phyloP scores from a whole-genome alignment of 1,140 invertebrate species.

The Aphidius gifuensis region DNA sequence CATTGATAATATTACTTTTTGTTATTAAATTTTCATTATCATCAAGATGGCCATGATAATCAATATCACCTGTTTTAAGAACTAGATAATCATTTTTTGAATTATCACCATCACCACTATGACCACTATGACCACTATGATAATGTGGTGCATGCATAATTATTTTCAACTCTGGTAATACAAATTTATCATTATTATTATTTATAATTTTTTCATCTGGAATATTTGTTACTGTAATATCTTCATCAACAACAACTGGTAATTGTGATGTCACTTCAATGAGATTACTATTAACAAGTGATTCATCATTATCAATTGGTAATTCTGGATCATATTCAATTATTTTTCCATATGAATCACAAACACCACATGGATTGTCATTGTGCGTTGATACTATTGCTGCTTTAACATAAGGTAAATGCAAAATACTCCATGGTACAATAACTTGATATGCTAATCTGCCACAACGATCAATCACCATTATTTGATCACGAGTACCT shows the following conservation, averaged over 20 bases:
- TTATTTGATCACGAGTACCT: conserved; percentile 41
- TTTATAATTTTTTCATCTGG: conserved; percentile 16
- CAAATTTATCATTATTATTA: conserved; percentile 12
- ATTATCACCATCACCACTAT: conserved; percentile 9
- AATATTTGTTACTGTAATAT: neutral
- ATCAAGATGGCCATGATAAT: conserved; percentile 39
- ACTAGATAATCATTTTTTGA: conserved; percentile 38
- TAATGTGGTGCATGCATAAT: conserved; percentile 44
- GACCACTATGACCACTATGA: conserved; percentile 24
- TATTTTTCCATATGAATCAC: conserved; percentile 27
- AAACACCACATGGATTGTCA: conserved; percentile 48
- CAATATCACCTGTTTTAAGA: conserved; percentile 29
- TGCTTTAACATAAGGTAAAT: conserved; percentile 51
- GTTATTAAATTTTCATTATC: conserved; percentile 8
- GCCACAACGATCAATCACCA: conserved; percentile 47
- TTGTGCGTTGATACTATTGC: conserved; percentile 47
- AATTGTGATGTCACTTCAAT: no score
- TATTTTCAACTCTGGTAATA: conserved; percentile 30
- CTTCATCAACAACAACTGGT: no score
- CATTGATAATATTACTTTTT: conserved; percentile 4
- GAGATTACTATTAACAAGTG: neutral
- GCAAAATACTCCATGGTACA: conserved; percentile 48
- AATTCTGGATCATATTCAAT: neutral
- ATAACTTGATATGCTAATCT: conserved; percentile 47
- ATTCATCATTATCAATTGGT: neutral